These are phyloP conservation scores for Globicephala melas DNA, from an alignment of 2,113 vertebrate species.

Conservation along the genomic window DNA sequence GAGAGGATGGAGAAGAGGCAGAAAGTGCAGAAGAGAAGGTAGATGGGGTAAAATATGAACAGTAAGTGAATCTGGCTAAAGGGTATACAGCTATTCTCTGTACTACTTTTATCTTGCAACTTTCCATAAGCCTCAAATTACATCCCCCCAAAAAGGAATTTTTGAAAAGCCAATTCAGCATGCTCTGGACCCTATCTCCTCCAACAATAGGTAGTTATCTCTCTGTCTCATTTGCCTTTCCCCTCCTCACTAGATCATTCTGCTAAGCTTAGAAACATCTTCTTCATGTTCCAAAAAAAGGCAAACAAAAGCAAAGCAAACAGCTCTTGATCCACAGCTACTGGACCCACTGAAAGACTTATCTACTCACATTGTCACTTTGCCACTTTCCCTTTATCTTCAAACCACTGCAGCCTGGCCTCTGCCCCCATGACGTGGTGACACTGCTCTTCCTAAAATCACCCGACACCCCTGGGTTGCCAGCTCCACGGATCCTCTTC, in stretches of 20 bases:
- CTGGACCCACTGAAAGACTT: not conserved
- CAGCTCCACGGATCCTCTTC: not conserved
- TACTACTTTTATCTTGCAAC: not conserved
- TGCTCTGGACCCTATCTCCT: not conserved
- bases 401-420: not conserved
- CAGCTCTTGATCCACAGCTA: not conserved
- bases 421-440: not conserved
- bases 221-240: not conserved
- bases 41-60: not conserved
- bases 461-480: not conserved
- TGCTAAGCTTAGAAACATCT: not conserved
- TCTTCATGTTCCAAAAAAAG: not conserved
- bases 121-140: not conserved
- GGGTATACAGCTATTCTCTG: rapidly evolving
- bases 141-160: not conserved
- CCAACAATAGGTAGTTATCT: not conserved
- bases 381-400: not conserved
- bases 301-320: not conserved
- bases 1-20: not conserved
- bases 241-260: not conserved
- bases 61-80: not conserved
- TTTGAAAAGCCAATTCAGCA: not conserved
- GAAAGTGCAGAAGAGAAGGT: not conserved
- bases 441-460: not conserved
- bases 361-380: not conserved